Conservation (phyloP, 1,140 invertebrate species). For the Saxidomus purpurata region DNA sequence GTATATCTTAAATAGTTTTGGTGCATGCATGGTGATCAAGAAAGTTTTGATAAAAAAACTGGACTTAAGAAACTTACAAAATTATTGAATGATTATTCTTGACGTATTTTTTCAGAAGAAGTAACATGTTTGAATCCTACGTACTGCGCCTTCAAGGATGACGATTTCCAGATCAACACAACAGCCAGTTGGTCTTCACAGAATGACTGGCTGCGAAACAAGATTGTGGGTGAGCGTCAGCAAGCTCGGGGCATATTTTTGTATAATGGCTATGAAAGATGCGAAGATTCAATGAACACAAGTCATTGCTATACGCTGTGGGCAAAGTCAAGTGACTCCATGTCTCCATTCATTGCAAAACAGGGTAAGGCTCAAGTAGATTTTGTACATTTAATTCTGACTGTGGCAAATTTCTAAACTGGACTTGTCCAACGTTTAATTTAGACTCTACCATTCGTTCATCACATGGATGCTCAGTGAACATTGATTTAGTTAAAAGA, state of each 20-base stretch:
- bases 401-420: too few species aligned
- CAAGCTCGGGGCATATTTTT: background rate
- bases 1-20: too few species aligned
- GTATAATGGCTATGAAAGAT: conserved; percentile 15
- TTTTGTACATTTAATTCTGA: background rate
- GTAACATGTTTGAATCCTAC: background rate
- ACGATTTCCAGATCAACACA: conserved; percentile 15
- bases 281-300: background rate
- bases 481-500: too few species aligned
- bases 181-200: background rate
- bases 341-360: background rate
- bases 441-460: too few species aligned
- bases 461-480: too few species aligned
- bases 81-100: background rate
- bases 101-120: too few species aligned
- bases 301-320: conserved; percentile 53
- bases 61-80: too few species aligned
- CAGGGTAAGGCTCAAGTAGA: conserved; percentile 52
- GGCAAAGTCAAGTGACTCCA: background rate
- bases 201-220: background rate
- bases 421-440: too few species aligned
- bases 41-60: too few species aligned
- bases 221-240: background rate
- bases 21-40: too few species aligned
- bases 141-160: conserved; percentile 46